Base-by-base conservation (phyloP, 2,888 invertebrate genomes). In the Caenorhabditis uteleia region DNA sequence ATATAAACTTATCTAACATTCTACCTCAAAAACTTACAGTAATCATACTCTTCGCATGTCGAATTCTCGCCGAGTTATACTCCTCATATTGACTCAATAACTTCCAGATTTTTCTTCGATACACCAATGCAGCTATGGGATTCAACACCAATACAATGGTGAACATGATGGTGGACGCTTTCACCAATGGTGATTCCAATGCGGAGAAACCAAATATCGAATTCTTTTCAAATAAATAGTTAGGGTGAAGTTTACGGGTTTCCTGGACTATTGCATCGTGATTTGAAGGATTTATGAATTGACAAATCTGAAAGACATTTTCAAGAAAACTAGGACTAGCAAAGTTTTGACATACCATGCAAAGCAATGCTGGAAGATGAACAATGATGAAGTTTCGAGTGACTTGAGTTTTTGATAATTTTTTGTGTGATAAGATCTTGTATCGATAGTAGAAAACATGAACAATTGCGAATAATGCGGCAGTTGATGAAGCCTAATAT, bases 361-460 rank as follows among this genome's bases (percentile, higher is more conserved):
- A 61, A 40, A 61, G 56, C 4, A 56, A 3, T 4, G 61, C 61
- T 2, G 55, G 61, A 7, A 47, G 26, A 31, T 61, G 61, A 4
- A 61, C 54, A 14, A 61, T 21, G 1, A 61, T 27, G 26, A 61
- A 61, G 46, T 61, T 61, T 18, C 61, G 39, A 10, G 38, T 1
- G n/a, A 55, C 31, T 46, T 61, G 55, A n/a, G 8, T 1, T 8
- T 50, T 42, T 3, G 50, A 33, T 7, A 61, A 20, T 16, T 50
- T 55, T 20, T 56, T 50, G 36, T 61, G 61, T 2, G 61, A 61
- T 2, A 61, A 20, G 8, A 61, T 55, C 42, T 56, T 55, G 43
- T 56, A 61, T 5, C 61, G 61, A 31, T 55, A 61, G 29, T 61
- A 61, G 33, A 61, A 61, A 20, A 61, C 61, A 18, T 61, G 61